Evolutionary conservation across 2,113 vertebrate genomes (phyloP), one percentile per base, ranked within the genome.

Genomic region (Pelvicachromis taeniatus): DNA sequence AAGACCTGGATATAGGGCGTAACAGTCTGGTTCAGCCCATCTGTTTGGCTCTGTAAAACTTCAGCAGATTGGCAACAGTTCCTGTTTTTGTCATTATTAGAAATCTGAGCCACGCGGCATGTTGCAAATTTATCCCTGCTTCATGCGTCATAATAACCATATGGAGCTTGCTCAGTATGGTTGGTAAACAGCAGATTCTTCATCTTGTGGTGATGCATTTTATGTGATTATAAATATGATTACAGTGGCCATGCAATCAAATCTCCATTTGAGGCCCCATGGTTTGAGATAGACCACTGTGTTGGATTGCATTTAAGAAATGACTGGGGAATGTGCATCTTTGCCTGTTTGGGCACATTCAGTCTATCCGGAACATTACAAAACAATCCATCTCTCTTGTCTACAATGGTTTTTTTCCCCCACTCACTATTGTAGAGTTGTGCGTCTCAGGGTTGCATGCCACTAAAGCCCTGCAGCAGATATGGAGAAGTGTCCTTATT

Each of bases 401-500:
- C 50, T 59, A 16, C 56, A 68, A 33, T 9, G 1, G 26, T 13
- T 21, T 63, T 21, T 59, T 56, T 7, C 17, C 48, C 31, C 53
- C 48, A 14, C 73, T 21, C 55, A 17, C 21, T 50, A 14, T 19
- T 85, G 59, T 16, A 8, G 38, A 29, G 73, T 16, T 38, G 23
- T 42, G 4, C 55, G 8, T 90, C 82, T 65, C 58, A 58, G 38
- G 80, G 53, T 89, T 33, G 12, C 65, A 48, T 19, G 77, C 35
- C 81, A 58, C 68, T 48, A 83, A 85, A 84, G 78, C 83, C 88
- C 78, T 65, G 82, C 50, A 78, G 86, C 79, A 78, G 82, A 89
- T 80, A 81, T 75, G 81, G 23, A 81, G 84, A 88, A 85, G 81
- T 78, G 83, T 88, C 81, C 81, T 91, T 50, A 87, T 91, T 89